Percentiles rank a stretch among this genome's conserved stretches.
Conservation (phyloP, 2,797 vertebrate genomes). For the Gallinago nigripennis region DNA sequence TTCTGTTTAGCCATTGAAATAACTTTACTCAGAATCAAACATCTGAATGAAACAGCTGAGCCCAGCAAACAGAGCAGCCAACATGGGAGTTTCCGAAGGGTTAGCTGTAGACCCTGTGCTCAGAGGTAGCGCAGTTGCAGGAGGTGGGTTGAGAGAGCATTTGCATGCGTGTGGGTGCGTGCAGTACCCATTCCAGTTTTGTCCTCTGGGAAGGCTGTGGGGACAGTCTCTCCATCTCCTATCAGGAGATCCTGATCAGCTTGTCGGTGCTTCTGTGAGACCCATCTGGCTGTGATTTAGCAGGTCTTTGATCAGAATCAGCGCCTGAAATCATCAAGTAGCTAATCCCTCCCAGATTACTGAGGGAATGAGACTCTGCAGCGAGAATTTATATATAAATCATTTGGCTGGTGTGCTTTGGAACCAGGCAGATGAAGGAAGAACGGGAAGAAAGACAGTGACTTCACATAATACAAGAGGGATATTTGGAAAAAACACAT, state of each 20-base stretch:
- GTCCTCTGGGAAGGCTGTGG: not conserved
- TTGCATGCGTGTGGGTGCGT: not conserved
- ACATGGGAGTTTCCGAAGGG: slow-evolving; percentile 18
- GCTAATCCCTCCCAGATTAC: slow-evolving; percentile 47
- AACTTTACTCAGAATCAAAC: slow-evolving; percentile 51
- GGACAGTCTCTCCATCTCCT: not conserved
- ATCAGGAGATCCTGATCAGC: not conserved
- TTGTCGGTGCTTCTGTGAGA: not conserved
- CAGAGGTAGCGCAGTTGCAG: not conserved
- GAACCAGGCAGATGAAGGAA: not conserved
- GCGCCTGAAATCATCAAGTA: slow-evolving; percentile 45
- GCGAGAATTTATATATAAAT: not conserved
- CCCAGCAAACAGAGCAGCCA: slow-evolving; percentile 35
- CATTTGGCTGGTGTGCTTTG: not conserved
- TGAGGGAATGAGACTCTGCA: slow-evolving; percentile 4
- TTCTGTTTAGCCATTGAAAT: slow-evolving; percentile 52
- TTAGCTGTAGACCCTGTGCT: not conserved
- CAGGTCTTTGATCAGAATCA: slow-evolving; percentile 50
- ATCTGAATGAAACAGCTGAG: slow-evolving; percentile 60
- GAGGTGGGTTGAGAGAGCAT: not conserved
- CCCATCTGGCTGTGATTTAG: slow-evolving; percentile 24
- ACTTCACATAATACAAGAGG: not conserved
- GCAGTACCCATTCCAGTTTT: not conserved
- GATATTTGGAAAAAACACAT: not conserved
- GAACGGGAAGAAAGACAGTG: not conserved